These are phyloP conservation scores for Galerucella pusilla DNA, from an alignment of 2,888 invertebrate genomes.

Conservation along the genomic window DNA sequence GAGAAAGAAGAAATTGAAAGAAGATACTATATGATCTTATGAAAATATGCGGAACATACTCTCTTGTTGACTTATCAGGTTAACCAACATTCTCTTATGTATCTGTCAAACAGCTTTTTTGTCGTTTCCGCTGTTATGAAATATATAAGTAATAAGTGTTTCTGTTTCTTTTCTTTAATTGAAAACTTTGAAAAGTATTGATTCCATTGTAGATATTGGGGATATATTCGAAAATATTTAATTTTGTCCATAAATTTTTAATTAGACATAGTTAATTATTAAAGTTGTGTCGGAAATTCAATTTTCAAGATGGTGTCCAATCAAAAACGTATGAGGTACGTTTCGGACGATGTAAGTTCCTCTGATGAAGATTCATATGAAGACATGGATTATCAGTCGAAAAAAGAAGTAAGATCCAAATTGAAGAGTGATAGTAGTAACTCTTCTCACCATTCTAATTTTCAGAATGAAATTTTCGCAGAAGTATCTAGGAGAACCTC, in stretches of 20 bases:
- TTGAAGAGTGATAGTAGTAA: conserved; percentile 11
- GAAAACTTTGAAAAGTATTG: background rate
- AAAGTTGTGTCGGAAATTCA: background rate
- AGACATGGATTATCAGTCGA: conserved; percentile 34
- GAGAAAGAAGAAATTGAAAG: too few relatives aligned
- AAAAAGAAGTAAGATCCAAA: conserved; percentile 36
- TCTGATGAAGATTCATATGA: conserved; percentile 42
- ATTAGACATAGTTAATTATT: background rate
- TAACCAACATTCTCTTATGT: too few relatives aligned
- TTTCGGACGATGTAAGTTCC: conserved; percentile 40
- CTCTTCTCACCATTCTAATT: conserved; percentile 27
- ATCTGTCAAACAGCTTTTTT: background rate
- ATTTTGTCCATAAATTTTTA: background rate
- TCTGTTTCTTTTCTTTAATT: background rate
- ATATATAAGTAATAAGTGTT: too few relatives aligned
- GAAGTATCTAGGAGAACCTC: conserved; percentile 35
- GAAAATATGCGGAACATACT: too few relatives aligned
- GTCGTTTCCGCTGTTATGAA: background rate
- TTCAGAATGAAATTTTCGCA: conserved; percentile 27
- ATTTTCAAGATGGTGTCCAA: conserved; percentile 43
- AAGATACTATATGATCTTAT: too few relatives aligned
- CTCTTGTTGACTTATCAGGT: too few relatives aligned
- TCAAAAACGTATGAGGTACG: conserved; percentile 47
- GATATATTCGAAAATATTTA: background rate
- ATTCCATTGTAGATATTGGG: conserved; percentile 5